Conservation (phyloP, 2,797 vertebrate genomes). For the Pantherophis alleghaniensis region DNA sequence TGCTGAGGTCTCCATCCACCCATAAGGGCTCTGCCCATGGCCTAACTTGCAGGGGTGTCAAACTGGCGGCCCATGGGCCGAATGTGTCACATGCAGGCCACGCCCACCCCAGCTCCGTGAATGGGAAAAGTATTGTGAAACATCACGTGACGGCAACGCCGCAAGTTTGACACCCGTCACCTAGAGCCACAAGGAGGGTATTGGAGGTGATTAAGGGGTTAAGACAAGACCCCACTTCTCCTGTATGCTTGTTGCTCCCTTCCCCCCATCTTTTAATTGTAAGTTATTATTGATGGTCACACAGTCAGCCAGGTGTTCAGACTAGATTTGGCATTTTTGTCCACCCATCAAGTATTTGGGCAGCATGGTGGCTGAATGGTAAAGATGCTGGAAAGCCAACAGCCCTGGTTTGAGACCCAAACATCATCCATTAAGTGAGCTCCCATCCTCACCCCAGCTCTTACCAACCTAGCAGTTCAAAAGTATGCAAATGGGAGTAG, state of each 20-base stretch:
- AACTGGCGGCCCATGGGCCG: not conserved
- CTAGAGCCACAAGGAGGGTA: not conserved
- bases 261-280: not conserved
- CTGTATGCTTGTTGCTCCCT: not conserved
- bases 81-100: not conserved
- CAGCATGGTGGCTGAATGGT: not conserved
- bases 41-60: not conserved
- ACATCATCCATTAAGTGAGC: not conserved
- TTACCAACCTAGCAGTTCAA: not conserved
- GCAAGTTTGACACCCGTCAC: too few species aligned
- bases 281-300: not conserved
- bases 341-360: not conserved
- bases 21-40: not conserved
- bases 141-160: too few species aligned
- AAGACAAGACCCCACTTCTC: not conserved
- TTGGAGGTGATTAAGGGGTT: not conserved
- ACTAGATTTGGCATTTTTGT: not conserved
- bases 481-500: not conserved
- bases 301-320: not conserved
- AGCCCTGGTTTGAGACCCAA: not conserved
- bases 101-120: accelerated
- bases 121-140: not conserved
- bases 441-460: not conserved
- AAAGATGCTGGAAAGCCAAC: not conserved
- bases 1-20: not conserved